Evolutionary conservation across 2,888 invertebrate species (phyloP).

Genomic region (Mongoloraphidia duomilia): DNA sequence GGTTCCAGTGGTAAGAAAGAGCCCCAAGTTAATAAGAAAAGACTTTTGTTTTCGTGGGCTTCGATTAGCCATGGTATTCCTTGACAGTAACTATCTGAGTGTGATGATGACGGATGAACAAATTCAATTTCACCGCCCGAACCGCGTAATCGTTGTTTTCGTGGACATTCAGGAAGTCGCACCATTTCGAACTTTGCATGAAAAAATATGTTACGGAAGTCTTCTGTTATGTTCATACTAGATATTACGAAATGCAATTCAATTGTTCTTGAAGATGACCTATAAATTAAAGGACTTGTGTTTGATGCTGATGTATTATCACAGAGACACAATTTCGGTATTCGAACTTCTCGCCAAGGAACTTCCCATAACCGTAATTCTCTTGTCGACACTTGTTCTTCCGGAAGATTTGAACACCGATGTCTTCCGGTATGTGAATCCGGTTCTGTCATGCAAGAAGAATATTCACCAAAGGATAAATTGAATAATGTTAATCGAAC

Average conservation of each 20-base stretch:
- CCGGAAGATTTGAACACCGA: conserved; percentile 30
- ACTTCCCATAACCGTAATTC: conserved; percentile 50
- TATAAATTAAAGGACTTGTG: conserved; percentile 44
- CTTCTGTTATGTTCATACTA: conserved; percentile 60
- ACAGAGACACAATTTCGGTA: conserved; percentile 65
- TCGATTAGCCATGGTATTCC: conserved; percentile 67
- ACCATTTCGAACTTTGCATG: conserved; percentile 56
- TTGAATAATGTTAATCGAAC: conserved; percentile 52
- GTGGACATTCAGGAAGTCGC: conserved; percentile 46
- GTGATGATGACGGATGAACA: conserved; percentile 42
- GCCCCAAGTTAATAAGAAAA: conserved; percentile 74
- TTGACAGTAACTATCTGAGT: conserved; percentile 51
- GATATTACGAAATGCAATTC: conserved; percentile 65
- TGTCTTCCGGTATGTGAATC: conserved; percentile 60
- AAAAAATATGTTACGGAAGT: conserved; percentile 69
- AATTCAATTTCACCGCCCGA: conserved; percentile 52
- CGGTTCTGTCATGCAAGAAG: conserved; percentile 50
- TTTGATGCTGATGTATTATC: conserved; percentile 50
- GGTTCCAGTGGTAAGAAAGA: conserved; percentile 52
- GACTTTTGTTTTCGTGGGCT: conserved; percentile 63
- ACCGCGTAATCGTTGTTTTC: conserved; percentile 46
- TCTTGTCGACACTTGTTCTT: conserved; percentile 28
- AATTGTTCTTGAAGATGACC: conserved; percentile 51
- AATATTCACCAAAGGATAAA: conserved; percentile 54
- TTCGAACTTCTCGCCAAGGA: conserved; percentile 54